These are phyloP conservation scores for Galerucella nymphaeae DNA, from an alignment of 2,888 invertebrate genomes.

Conservation along the genomic window DNA sequence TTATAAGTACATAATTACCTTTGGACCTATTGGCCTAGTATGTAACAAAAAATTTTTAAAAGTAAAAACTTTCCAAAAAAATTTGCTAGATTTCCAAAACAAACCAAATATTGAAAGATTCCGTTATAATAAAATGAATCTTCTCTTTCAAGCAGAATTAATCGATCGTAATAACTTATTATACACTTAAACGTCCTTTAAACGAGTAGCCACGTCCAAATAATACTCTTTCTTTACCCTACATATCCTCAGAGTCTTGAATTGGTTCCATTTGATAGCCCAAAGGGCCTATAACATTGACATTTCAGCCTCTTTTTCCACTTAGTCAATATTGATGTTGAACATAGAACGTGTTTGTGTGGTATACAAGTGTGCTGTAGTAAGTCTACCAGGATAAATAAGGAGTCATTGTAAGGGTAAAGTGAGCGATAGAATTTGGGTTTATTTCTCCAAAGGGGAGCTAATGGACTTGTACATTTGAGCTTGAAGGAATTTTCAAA, in stretches of 20 bases:
- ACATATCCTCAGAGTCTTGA: constrained; percentile 27
- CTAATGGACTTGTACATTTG: constrained; percentile 5
- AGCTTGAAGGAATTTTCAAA: not conserved
- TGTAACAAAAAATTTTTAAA: no score
- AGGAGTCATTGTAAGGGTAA: constrained; percentile 13
- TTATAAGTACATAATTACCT: no score
- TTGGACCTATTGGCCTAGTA: no score
- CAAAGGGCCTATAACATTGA: constrained; percentile 48
- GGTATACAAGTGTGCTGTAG: constrained; percentile 8
- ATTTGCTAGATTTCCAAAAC: no score
- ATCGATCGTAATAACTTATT: no score
- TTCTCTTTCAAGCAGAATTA: not conserved
- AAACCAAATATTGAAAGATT: no score
- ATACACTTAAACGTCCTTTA: not conserved
- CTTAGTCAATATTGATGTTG: constrained; percentile 50
- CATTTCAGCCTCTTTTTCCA: constrained; percentile 44
- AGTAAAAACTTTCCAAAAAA: no score
- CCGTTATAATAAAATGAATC: no score
- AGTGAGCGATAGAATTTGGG: constrained; percentile 5
- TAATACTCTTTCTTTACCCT: constrained; percentile 18
- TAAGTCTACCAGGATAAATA: constrained; percentile 9
- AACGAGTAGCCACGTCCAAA: constrained; percentile 16
- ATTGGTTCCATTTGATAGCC: constrained; percentile 48
- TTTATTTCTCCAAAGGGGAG: constrained; percentile 1
- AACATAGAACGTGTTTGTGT: constrained; percentile 20